Evolutionary conservation across 2,888 invertebrate species (phyloP), one percentile per base, ranked within the genome.

Genomic region (Parnassius apollo): DNA sequence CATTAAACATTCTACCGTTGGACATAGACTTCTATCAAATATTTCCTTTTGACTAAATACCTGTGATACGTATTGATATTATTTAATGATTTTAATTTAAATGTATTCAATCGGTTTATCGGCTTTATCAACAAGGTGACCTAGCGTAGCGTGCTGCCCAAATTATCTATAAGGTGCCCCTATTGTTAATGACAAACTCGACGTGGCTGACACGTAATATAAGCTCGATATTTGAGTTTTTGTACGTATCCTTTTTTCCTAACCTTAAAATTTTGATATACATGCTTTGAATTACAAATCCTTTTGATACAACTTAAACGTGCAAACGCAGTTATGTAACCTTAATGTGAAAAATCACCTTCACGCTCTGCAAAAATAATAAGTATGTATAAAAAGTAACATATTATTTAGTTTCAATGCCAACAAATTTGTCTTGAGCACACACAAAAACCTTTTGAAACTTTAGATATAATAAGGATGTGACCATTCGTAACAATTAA

Each of bases 61-160:
- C 11, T 3, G 48, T 7, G 48, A 8, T 48, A 12, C 48, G 25
- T 25, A 25, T 2, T 7, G 13, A 49, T 13, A 49, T 46, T 46
- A 61, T 61, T 56, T 51, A 61, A 61, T 50, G 56, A 57, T 62
- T 62, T 48, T 42, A 56, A 55, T 22, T 56, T 53, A 53, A 62
- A 53, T 51, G 48, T 62, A 48, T 65, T 67, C 64, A 66, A 71
- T 71, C 66, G 65, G 61, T 62, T 66, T 69, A 71, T 71, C 69
- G 54, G 48, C 60, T 66, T 74, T 75, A 79, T 80, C 74, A 73
- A 60, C 66, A 77, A 81, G 77, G 81, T 82, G 81, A 82, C 80
- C 78, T 65, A 58, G 62, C 69, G 64, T 68, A 65, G 71, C 72
- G 66, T 66, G 59, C 64, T 58, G 58, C 65, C 74, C 69, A 75